Conservation (phyloP, 2,888 invertebrate species). For the Coecobrya sp. region DNA sequence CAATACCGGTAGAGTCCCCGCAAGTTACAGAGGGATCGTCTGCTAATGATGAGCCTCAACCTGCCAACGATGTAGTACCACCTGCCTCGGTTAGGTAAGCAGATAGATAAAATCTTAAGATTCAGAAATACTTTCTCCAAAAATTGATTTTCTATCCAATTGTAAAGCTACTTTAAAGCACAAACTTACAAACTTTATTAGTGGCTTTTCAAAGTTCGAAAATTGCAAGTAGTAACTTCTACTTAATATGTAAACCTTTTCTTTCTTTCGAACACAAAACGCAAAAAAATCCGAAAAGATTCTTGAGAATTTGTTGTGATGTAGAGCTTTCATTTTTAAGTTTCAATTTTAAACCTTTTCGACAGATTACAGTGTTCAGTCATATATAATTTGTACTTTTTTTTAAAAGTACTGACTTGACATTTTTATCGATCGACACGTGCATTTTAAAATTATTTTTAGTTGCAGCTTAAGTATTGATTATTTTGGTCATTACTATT, state of each 20-base stretch:
- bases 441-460: slow-evolving; percentile 38
- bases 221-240: not conserved
- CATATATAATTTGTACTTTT: too few relatives aligned
- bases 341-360: not conserved
- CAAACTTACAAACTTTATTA: not conserved
- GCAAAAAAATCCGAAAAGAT: not conserved
- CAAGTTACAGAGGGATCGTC: slow-evolving; percentile 69
- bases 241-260: not conserved
- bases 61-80: slow-evolving; percentile 65
- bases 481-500: slow-evolving; percentile 16
- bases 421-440: not conserved
- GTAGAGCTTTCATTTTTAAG: not conserved
- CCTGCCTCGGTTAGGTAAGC: slow-evolving; percentile 78
- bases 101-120: slow-evolving; percentile 14
- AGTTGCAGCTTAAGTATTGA: slow-evolving; percentile 64
- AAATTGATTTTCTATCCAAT: not conserved
- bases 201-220: too few relatives aligned
- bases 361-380: not conserved
- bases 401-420: not conserved
- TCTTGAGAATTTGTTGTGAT: not conserved
- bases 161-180: not conserved
- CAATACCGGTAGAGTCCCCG: slow-evolving; percentile 71
- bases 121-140: not conserved
- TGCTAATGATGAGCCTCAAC: slow-evolving; percentile 67
- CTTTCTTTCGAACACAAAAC: not conserved